phyloP scores from a whole-genome alignment of 1,140 invertebrate species.

The Streblospio benedicti region DNA sequence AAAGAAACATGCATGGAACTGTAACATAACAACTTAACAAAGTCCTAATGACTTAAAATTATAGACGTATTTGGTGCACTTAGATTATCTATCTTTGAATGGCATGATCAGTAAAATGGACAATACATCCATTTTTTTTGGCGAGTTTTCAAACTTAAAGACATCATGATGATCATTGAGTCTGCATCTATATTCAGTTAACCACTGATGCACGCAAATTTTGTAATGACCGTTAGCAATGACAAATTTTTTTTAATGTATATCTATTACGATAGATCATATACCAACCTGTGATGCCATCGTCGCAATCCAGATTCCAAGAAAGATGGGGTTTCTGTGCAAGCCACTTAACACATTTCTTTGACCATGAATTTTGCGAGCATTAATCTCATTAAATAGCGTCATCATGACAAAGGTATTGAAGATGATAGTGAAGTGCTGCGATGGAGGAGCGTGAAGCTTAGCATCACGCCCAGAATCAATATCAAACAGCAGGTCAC shows the following conservation, averaged over 20 bases:
- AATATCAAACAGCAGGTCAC: constrained; percentile 76
- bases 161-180: too few species aligned
- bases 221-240: too few species aligned
- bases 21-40: not conserved
- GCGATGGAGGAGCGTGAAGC: constrained; percentile 57
- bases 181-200: too few species aligned
- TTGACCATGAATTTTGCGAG: constrained; percentile 96
- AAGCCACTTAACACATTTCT: constrained; percentile 82
- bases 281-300: constrained; percentile 69
- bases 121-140: not conserved
- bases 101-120: not conserved
- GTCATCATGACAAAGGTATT: constrained; percentile 99
- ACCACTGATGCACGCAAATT: too few species aligned
- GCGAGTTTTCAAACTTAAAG: too few species aligned
- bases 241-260: too few species aligned
- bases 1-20: not conserved
- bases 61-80: too few species aligned
- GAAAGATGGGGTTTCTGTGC: constrained; percentile 95
- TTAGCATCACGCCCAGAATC: constrained; percentile 61
- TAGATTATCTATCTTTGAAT: not conserved
- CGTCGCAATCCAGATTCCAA: constrained; percentile 89
- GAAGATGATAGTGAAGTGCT: constrained; percentile 97
- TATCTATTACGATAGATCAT: too few species aligned
- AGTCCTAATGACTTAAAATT: too few species aligned
- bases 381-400: constrained; percentile 97